These are phyloP conservation scores for Denticeps clupeoides DNA, from an alignment of 2,797 vertebrate species.

Conservation along the genomic window DNA sequence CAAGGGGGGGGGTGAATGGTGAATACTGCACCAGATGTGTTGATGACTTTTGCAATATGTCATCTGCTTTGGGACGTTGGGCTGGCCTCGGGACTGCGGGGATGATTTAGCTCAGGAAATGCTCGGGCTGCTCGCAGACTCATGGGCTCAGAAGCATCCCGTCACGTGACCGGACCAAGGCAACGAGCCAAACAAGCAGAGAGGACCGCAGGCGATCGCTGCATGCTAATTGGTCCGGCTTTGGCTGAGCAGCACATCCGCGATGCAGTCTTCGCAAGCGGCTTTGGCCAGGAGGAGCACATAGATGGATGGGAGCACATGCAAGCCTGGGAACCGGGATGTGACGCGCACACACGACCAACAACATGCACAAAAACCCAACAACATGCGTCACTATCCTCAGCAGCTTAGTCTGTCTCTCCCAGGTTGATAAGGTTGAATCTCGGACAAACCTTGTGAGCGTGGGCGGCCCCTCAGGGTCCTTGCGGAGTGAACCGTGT, in stretches of 20 bases:
- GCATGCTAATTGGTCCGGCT: constrained; percentile 2
- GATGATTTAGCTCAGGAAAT: constrained; percentile 36
- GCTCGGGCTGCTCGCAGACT: constrained; percentile 3
- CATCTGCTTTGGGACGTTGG: constrained; percentile 41
- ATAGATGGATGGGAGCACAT: too few species aligned
- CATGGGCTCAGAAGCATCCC: neutral
- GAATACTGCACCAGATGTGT: constrained; percentile 59
- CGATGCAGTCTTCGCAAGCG: neutral
- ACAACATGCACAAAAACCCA: too few species aligned
- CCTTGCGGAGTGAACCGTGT: too few species aligned
- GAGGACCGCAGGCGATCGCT: neutral
- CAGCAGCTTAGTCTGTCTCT: too few species aligned
- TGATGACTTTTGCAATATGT: constrained; percentile 59
- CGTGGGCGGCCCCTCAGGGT: too few species aligned
- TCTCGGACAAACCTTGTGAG: too few species aligned
- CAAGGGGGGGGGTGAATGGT: constrained; percentile 21
- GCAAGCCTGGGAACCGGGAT: too few species aligned
- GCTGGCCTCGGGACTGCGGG: constrained; percentile 30
- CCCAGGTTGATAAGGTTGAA: too few species aligned
- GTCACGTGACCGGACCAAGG: too few species aligned
- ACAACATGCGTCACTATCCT: too few species aligned
- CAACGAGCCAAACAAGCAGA: too few species aligned
- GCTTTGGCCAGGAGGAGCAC: neutral
- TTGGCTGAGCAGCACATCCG: neutral
- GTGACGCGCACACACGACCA: too few species aligned